Conservation (phyloP, 2,888 invertebrate species). For the Eupeodes latifasciatus region DNA sequence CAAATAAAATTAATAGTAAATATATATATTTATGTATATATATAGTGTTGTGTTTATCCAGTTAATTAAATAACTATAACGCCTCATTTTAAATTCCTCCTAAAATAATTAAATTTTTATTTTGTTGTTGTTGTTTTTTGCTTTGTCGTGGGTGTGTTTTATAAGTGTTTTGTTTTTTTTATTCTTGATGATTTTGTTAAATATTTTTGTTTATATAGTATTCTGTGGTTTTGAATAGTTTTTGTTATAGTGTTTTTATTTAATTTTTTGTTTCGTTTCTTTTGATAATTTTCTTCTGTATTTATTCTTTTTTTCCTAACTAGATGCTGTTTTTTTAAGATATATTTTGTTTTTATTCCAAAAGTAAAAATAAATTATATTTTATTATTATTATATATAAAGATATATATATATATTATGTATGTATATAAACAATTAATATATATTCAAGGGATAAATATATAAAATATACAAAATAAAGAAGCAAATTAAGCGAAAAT, state of each 20-base stretch:
- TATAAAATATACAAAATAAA: conserved; percentile 76
- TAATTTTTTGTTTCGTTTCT: conserved; percentile 52
- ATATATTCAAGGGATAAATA: conserved; percentile 75
- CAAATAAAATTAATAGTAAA: conserved; percentile 73
- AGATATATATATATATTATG: conserved; percentile 64
- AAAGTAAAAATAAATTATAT: conserved; percentile 75
- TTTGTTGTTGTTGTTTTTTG: conserved; percentile 36
- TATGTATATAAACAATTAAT: conserved; percentile 75
- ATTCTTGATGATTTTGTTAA: conserved; percentile 31
- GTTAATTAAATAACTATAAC: conserved; percentile 68
- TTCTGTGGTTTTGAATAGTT: conserved; percentile 65
- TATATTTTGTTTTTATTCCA: conserved; percentile 57
- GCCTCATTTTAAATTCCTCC: conserved; percentile 62
- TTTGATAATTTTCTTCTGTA: conserved; percentile 62
- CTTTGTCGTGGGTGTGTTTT: conserved; percentile 49
- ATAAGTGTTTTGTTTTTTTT: conserved; percentile 43
- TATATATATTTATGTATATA: conserved; percentile 55
- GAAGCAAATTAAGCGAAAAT: conserved; percentile 75
- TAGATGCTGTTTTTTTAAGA: conserved; percentile 63
- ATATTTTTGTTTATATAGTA: conserved; percentile 35
- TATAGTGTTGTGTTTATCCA: conserved; percentile 67
- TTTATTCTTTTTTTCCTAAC: conserved; percentile 59
- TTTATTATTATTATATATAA: conserved; percentile 61
- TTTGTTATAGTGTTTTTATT: conserved; percentile 63
- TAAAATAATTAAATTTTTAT: conserved; percentile 59